Percentiles rank a stretch among this genome's conserved stretches.
These are phyloP conservation scores for Isaurus tuberculatus DNA, from an alignment of 92 coral and sea anemone genomes.

Conservation along the genomic window DNA sequence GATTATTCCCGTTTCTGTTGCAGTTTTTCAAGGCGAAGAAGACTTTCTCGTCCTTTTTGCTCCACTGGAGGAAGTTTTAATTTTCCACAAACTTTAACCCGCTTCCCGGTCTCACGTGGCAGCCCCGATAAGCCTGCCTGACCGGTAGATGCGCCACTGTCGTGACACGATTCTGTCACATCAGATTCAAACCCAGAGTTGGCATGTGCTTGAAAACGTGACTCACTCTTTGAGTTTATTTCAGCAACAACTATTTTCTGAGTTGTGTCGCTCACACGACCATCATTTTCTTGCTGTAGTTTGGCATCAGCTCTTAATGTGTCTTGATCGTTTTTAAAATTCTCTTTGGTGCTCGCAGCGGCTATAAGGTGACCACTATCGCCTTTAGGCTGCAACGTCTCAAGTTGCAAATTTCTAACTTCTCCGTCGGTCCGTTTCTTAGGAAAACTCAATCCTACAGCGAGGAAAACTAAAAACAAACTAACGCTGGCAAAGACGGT, in stretches of 20 bases:
- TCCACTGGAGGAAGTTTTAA: conserved; percentile 1
- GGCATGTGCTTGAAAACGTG: not conserved
- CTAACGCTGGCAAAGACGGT: not conserved
- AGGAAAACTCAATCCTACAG: conserved; percentile 18
- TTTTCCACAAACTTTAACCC: not conserved
- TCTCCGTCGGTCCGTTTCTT: not conserved
- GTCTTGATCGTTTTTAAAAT: not conserved
- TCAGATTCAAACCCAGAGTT: conserved; percentile 14
- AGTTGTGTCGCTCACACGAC: not conserved
- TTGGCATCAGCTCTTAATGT: not conserved
- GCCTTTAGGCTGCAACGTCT: not conserved
- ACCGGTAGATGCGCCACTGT: not conserved
- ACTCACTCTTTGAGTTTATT: not conserved
- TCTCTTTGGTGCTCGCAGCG: not conserved
- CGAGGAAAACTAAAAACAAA: not conserved
- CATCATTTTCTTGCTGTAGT: not conserved
- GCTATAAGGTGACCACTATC: not conserved
- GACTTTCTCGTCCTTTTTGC: conserved; percentile 30
- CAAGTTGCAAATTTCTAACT: conserved; percentile 8
- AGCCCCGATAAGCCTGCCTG: not conserved
- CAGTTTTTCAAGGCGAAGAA: conserved; percentile 22
- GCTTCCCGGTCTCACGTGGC: conserved; percentile 18
- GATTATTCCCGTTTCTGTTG: not conserved
- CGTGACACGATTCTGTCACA: not conserved
- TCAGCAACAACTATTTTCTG: conserved; percentile 35